A percentile compares a stretch with the other conserved stretches of the same genome.
phyloP scores from a whole-genome alignment of 2,113 vertebrate genomes.

The Crotalus viridis region DNA sequence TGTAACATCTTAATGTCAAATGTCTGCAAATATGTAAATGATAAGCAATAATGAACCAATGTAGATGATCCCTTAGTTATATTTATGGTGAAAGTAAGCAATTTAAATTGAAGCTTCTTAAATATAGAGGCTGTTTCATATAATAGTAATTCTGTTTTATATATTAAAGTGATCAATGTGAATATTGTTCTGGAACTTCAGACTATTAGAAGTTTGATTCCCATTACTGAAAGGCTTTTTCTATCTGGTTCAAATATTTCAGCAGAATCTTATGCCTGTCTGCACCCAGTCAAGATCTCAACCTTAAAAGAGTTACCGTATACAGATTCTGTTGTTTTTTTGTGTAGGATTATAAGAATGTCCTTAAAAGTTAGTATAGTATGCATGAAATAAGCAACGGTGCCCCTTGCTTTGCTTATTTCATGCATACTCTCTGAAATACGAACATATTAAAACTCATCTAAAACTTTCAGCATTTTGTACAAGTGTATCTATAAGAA shows the following conservation, averaged over 20 bases:
- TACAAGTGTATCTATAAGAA: not conserved
- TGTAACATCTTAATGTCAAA: not conserved
- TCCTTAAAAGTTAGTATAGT: not conserved
- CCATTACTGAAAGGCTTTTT: not conserved
- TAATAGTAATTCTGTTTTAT: not conserved
- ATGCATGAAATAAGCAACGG: not conserved
- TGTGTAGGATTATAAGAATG: not conserved
- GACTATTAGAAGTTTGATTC: not conserved
- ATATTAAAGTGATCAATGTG: not conserved
- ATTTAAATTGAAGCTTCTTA: not conserved
- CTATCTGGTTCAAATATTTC: not conserved
- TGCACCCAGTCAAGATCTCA: not conserved
- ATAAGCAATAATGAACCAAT: not conserved
- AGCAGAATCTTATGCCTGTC: not conserved
- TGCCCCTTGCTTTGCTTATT: not conserved
- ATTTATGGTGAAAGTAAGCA: not conserved
- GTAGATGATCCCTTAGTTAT: not conserved
- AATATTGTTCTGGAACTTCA: not conserved
- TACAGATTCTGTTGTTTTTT: not conserved
- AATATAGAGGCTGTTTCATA: not conserved
- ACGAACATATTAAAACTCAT: not conserved
- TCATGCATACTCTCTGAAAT: not conserved
- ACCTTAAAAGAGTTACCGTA: not conserved
- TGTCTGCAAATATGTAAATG: not conserved
- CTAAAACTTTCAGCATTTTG: not conserved